A percentile compares a stretch with the other conserved stretches of the same genome.
Evolutionary conservation across 2,113 vertebrate species (phyloP).

Genomic region (Saguinus imperator): DNA sequence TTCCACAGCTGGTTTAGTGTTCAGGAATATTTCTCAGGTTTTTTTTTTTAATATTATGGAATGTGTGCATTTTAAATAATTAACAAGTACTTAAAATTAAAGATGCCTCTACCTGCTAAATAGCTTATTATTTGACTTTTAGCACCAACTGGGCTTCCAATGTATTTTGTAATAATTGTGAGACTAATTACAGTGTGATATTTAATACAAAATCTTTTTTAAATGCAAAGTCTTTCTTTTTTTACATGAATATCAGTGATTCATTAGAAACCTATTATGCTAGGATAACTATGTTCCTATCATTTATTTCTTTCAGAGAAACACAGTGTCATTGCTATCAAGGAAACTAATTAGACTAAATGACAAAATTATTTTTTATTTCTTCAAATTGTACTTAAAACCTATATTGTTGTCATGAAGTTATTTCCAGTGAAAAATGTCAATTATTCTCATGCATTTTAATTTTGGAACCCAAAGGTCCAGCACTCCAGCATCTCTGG

Average conservation of each 20-base stretch:
- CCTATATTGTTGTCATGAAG: conserved; percentile 63
- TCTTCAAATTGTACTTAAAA: conserved; percentile 63
- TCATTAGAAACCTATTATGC: conserved; percentile 70
- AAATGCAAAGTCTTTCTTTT: conserved; percentile 48
- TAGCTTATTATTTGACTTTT: not conserved
- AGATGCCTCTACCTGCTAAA: not conserved
- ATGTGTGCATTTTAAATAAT: conserved; percentile 14
- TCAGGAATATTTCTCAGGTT: not conserved
- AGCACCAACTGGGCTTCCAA: not conserved
- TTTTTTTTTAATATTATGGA: not conserved
- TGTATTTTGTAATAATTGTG: not conserved
- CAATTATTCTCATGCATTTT: conserved; percentile 53
- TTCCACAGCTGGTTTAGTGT: not conserved
- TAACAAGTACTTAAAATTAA: conserved; percentile 26
- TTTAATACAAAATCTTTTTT: not conserved
- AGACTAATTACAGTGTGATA: not conserved
- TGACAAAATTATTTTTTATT: conserved; percentile 53
- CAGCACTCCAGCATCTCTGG: not conserved
- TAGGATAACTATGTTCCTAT: conserved; percentile 63
- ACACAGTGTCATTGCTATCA: conserved; percentile 71
- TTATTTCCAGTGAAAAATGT: conserved; percentile 68
- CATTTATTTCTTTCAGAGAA: conserved; percentile 76
- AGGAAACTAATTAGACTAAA: conserved; percentile 77
- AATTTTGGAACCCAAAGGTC: not conserved
- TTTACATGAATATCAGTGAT: conserved; percentile 66